These are phyloP conservation scores for Oncorhynchus clarkii DNA, from an alignment of 2,113 vertebrate species.

Conservation along the genomic window DNA sequence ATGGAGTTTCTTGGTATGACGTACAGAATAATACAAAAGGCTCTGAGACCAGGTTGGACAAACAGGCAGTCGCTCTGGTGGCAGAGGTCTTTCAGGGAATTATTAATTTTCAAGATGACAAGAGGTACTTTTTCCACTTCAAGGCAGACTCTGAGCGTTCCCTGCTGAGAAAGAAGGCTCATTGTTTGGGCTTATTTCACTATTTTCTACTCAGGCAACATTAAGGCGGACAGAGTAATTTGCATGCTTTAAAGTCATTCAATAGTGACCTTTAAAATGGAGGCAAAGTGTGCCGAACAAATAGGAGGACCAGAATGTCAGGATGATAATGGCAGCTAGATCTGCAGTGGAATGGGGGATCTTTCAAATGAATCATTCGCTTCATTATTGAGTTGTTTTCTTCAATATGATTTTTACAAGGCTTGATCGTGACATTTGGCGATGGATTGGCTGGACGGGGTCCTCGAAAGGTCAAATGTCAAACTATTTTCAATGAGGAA, in stretches of 20 bases:
- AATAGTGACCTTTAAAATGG: conserved; percentile 74
- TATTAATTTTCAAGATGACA: background rate
- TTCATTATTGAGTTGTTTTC: conserved; percentile 41
- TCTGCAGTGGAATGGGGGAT: conserved; percentile 46
- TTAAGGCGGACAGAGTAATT: conserved; percentile 54
- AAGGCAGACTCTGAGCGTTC: background rate
- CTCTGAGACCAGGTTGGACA: too few relatives aligned
- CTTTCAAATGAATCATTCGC: too few relatives aligned
- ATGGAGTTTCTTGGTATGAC: too few relatives aligned
- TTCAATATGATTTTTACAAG: conserved; percentile 14
- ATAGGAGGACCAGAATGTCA: conserved; percentile 76
- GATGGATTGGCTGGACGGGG: background rate
- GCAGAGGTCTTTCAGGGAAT: too few relatives aligned
- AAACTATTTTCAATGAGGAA: background rate
- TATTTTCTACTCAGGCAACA: conserved; percentile 21
- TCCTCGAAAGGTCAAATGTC: background rate
- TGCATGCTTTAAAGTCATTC: conserved; percentile 74
- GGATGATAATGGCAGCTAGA: conserved; percentile 54
- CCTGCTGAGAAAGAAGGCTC: background rate
- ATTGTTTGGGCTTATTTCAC: background rate
- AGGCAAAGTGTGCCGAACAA: conserved; percentile 62
- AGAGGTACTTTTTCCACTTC: background rate
- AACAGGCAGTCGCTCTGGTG: too few relatives aligned
- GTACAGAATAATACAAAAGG: too few relatives aligned
- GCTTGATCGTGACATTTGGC: background rate